These are phyloP conservation scores for Ips typographus DNA, from an alignment of 1,140 invertebrate species.

Conservation along the genomic window DNA sequence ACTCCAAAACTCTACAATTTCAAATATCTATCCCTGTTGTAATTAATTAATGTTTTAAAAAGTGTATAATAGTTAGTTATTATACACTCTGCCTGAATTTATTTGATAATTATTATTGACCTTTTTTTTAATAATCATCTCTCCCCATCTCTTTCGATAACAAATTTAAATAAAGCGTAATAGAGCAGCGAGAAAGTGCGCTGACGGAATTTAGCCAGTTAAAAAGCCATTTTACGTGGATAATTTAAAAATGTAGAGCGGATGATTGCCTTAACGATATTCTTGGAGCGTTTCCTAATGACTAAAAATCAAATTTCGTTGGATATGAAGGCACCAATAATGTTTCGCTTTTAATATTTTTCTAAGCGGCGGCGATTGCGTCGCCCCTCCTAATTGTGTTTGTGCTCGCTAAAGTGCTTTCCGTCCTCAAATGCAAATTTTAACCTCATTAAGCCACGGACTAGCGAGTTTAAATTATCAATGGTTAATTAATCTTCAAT, in stretches of 20 bases:
- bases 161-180: no score
- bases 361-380: slow-evolving; percentile 34
- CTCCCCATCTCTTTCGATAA: no score
- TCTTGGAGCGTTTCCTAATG: slow-evolving; percentile 7
- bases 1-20: no score
- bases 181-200: neutral
- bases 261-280: slow-evolving; percentile 5
- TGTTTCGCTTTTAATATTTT: slow-evolving; percentile 34
- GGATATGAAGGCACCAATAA: slow-evolving; percentile 22
- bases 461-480: slow-evolving; percentile 56
- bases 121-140: no score
- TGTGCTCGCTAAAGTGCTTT: slow-evolving; percentile 54
- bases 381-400: slow-evolving; percentile 52
- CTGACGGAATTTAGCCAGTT: neutral
- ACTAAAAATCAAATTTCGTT: slow-evolving; percentile 13
- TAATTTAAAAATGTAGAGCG: slow-evolving; percentile 4
- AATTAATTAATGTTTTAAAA: no score
- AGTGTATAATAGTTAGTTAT: no score
- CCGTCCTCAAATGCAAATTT: slow-evolving; percentile 57
- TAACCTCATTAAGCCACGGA: slow-evolving; percentile 54
- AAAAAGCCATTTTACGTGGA: neutral
- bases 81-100: no score
- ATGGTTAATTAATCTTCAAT: slow-evolving; percentile 58
- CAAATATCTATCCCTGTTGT: no score
- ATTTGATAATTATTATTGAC: no score